phyloP scores from a whole-genome alignment of 2,888 invertebrate species.

The Cerceris ruficornis region DNA sequence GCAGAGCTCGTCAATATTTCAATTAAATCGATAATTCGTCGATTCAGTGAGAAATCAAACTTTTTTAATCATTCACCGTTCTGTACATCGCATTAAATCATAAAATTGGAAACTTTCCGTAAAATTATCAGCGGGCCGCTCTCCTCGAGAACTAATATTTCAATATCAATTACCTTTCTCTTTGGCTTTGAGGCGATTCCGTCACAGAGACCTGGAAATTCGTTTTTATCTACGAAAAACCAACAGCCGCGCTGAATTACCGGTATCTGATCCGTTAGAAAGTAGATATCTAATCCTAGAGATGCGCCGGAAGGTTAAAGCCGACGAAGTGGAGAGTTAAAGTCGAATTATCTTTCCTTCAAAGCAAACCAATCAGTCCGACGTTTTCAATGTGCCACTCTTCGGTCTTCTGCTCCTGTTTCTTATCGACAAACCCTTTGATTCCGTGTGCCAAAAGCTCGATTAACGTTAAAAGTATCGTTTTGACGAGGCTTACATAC shows the following conservation, averaged over 20 bases:
- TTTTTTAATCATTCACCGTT: not conserved
- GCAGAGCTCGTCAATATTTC: not conserved
- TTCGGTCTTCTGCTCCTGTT: no score
- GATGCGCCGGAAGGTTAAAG: not conserved
- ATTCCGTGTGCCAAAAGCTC: no score
- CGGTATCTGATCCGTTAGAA: constrained; percentile 13
- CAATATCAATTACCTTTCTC: constrained; percentile 1
- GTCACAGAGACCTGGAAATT: constrained; percentile 9
- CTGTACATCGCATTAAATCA: not conserved
- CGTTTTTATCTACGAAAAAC: constrained; percentile 11
- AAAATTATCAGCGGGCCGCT: not conserved
- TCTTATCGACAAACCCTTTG: no score
- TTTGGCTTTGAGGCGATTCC: not conserved
- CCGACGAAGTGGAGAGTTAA: constrained; percentile 14
- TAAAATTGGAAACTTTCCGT: not conserved
- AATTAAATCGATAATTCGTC: not conserved
- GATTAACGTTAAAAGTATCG: no score
- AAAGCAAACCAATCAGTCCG: not conserved
- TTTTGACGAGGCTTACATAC: no score
- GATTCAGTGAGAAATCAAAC: not conserved
- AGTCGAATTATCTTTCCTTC: constrained; percentile 4
- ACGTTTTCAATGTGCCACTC: not conserved
- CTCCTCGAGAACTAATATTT: not conserved
- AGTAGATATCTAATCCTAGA: not conserved
- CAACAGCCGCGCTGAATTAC: not conserved